Base-by-base conservation (phyloP, 2,113 vertebrate species). In the Ageneiosus marmoratus region DNA sequence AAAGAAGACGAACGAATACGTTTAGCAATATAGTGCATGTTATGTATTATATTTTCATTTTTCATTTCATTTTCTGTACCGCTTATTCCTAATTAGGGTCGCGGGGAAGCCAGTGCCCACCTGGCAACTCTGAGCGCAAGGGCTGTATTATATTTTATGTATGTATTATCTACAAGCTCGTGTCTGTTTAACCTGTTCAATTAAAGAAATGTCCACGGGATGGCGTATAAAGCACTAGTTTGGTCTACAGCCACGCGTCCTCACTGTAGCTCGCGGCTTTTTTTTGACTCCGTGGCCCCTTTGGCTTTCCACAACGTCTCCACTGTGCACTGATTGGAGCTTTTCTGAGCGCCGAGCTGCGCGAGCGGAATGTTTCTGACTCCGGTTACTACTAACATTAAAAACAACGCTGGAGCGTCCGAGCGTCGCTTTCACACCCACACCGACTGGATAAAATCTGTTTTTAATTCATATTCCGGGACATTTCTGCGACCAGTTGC, bases 331-430 rank as follows among this genome's bases (percentile, higher is more conserved):
- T 76, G 50, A 82, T 82, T 76, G 67, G 70, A 80, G 80, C 74
- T 62, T 34, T 77, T 74, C 69, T 83, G 16, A 58, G 51, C 67
- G 5, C 83, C 77, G 27, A 44, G 76, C 76, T 46, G 37, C 55
- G 15, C 73, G 86, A 84, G 79, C 44, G 86, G 88, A 89, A 87
- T 86, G 86, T 79, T 58, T 70, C 46, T 76, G 73, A 62, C 77
- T 78, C 77, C 73, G 76, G 74, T 78, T 78, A 85, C 82, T 62
- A 76, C 65, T 27, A 62, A 48, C 72, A 48, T 63, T n/a, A 77
- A 50, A 78, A 84, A 37, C 76, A 84, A 41, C 77, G 83, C 76
- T 20, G 55, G 24, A 65, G 73, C 78, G 65, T 20, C 16, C n/a
- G 77, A 65, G 73, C 32, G 27, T 44, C 48, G 63, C 65, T 13